Evolutionary conservation across 2,888 invertebrate genomes (phyloP).

Genomic region (Rapana venosa): DNA sequence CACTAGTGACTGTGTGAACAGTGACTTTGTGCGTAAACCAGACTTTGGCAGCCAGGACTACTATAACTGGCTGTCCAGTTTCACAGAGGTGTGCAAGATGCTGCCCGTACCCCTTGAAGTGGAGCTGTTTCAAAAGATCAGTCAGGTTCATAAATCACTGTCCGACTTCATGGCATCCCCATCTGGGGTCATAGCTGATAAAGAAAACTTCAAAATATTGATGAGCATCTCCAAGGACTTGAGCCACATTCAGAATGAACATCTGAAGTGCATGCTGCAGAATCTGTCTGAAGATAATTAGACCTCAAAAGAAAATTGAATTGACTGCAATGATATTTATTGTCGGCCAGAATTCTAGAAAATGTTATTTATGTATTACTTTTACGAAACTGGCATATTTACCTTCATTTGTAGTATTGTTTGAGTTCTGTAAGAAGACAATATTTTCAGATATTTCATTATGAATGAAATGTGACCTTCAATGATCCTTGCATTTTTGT

Average conservation of each 20-base stretch:
- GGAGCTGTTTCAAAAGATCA: constrained; percentile 73
- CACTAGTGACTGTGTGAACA: neutral
- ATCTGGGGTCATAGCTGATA: constrained; percentile 71
- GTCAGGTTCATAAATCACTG: constrained; percentile 74
- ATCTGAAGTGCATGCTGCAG: constrained; percentile 64
- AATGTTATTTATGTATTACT: too few relatives aligned
- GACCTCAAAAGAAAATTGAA: neutral
- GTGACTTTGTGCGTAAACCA: constrained; percentile 70
- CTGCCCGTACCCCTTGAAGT: constrained; percentile 71
- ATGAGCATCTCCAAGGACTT: constrained; percentile 74
- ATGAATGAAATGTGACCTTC: too few relatives aligned
- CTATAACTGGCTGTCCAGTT: constrained; percentile 75
- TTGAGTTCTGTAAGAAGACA: too few relatives aligned
- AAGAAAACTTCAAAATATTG: constrained; percentile 72
- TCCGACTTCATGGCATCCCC: constrained; percentile 75
- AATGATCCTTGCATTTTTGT: too few relatives aligned
- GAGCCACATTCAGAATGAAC: constrained; percentile 71
- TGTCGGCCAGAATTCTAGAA: too few relatives aligned
- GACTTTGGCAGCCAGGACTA: constrained; percentile 75
- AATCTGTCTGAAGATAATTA: constrained; percentile 28
- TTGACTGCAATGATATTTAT: too few relatives aligned
- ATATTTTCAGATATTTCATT: too few relatives aligned
- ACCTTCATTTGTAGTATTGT: too few relatives aligned
- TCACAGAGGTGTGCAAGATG: constrained; percentile 72
- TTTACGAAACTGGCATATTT: too few relatives aligned